A percentile compares a stretch with the other conserved stretches of the same genome.
Evolutionary conservation across 2,888 invertebrate species (phyloP).

Genomic region (Apocheima hispidaria): DNA sequence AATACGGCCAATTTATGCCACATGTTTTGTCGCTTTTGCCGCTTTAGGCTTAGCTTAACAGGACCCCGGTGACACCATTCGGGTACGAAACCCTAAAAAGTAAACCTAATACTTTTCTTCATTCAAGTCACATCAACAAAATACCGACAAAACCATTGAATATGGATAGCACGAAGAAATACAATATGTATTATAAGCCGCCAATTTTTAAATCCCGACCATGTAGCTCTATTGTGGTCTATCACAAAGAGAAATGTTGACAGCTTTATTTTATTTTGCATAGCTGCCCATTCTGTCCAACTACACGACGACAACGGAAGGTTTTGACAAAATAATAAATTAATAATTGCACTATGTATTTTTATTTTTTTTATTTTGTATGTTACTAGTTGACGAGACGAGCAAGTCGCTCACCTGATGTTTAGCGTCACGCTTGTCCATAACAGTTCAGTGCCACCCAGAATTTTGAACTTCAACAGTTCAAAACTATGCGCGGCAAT

Average conservation of each 20-base stretch:
- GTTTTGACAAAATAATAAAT: neutral
- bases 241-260: conserved; percentile 28
- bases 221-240: conserved; percentile 27
- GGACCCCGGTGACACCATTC: no score
- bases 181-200: conserved; percentile 33
- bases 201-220: conserved; percentile 23
- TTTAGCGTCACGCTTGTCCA: no score
- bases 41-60: no score
- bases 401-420: no score
- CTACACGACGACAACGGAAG: neutral
- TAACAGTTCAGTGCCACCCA: no score
- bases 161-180: conserved; percentile 30
- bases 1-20: no score
- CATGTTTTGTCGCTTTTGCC: no score
- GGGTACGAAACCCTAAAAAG: no score
- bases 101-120: no score
- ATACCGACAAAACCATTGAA: conserved; percentile 22
- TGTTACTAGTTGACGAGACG: no score
- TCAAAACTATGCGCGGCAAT: no score
- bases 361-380: neutral
- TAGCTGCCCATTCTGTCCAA: conserved; percentile 5
- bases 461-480: no score
- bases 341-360: neutral
- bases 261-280: conserved; percentile 24
- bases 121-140: conserved; percentile 20